Evolutionary conservation across 1,140 invertebrate species (phyloP), one percentile per base, ranked within the genome.

Genomic region (Pogonomyrmex barbatus): DNA sequence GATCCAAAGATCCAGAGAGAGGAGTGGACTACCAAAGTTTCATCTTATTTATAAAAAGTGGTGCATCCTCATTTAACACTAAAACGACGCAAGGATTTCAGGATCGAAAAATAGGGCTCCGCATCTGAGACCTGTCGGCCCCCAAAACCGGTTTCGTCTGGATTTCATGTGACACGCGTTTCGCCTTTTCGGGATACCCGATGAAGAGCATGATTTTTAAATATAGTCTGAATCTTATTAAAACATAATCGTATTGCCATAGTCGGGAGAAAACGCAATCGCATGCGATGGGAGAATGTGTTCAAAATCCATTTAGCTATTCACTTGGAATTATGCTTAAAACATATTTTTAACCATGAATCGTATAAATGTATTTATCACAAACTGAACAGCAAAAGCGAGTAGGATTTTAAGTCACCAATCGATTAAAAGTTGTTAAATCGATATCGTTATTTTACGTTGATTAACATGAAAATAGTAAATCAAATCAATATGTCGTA

Each of bases 141-240:
- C 79, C 73, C 54, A 89, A 56, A 90, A 90, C 89, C 89, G 88
- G 89, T 90, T 90, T 50, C 82, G 39, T 54, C 87, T 70, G 78
- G 54, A 68, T 85, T 76, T 89, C 65, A 71, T 79, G 85, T 86
- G 81, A 90, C 86, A 86, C 73, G 76, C 79, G 60, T 89, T 90
- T 90, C 77, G 89, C 86, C 81, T 90, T 90, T 88, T 90, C 76
- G 77, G 88, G 82, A 56, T 81, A 85, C 75, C 71, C 58, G 62
- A 85, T 85, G 78, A 24, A 24, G 30, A 82, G 39, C 39, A 84
- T 58, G 54, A 42, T 54, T 77, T 78, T 68, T 76, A 68, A 52
- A 84, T 71, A 70, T 52, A 75, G 45, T 60, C 79, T 39, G 79
- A 47, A 73, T 82, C 52, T 83, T 47, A 75, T 82, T 82, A 75